A percentile compares a stretch with the other conserved stretches of the same genome.
phyloP scores from a whole-genome alignment of 2,113 vertebrate genomes.

The Fregata magnificens region DNA sequence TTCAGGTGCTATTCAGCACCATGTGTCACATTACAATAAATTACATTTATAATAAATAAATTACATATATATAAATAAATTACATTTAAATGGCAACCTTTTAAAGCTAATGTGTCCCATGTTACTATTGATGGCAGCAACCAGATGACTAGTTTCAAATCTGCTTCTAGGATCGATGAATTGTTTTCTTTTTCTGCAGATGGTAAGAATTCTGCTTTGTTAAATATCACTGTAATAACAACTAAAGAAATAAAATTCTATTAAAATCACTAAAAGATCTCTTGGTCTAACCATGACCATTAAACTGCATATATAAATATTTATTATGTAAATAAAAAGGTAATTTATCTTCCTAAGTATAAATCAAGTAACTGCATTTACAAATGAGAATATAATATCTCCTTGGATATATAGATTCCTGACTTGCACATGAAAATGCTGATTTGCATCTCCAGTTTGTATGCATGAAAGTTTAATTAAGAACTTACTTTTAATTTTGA shows the following conservation, averaged over 20 bases:
- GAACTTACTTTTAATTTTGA: background rate
- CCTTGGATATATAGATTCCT: background rate
- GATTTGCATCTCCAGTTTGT: background rate
- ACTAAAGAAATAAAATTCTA: background rate
- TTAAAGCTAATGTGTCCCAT: constrained; percentile 22
- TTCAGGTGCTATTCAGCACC: constrained; percentile 44
- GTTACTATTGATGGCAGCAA: constrained; percentile 47
- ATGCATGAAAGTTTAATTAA: background rate
- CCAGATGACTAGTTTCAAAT: constrained; percentile 54
- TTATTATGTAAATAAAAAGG: background rate
- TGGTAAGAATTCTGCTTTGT: constrained; percentile 38
- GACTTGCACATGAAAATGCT: background rate
- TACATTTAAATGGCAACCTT: background rate
- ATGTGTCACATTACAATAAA: background rate
- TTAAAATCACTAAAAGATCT: background rate
- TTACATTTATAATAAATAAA: too few relatives aligned
- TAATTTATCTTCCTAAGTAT: background rate
- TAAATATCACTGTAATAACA: background rate
- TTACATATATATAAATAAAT: too few relatives aligned
- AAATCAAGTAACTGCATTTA: background rate
- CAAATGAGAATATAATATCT: background rate
- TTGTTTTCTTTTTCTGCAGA: constrained; percentile 42
- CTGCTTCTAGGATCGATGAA: constrained; percentile 37
- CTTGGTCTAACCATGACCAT: background rate
- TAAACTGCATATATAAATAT: background rate